These are phyloP conservation scores for Anas platyrhynchos DNA, from an alignment of 2,113 vertebrate species.

Conservation along the genomic window DNA sequence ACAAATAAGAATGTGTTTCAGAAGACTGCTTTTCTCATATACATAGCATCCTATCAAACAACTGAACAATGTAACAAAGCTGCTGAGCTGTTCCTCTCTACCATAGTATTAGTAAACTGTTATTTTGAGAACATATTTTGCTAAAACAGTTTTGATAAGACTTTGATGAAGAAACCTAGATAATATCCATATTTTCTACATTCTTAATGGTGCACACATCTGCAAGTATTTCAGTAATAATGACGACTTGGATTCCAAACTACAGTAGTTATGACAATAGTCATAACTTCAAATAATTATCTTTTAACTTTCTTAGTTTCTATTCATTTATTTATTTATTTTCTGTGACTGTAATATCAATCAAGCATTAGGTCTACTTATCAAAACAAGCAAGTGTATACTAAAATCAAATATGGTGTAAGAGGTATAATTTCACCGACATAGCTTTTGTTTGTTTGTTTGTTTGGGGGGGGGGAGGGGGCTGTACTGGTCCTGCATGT, in stretches of 20 bases:
- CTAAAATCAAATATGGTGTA: background rate
- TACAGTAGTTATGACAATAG: background rate
- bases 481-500: background rate
- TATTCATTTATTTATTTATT: background rate
- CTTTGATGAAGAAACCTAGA: background rate
- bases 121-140: background rate
- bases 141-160: background rate
- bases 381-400: background rate
- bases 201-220: background rate
- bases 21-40: background rate
- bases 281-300: background rate
- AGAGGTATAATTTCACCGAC: background rate
- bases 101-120: background rate
- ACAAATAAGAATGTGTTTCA: background rate
- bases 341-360: background rate
- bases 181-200: background rate
- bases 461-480: too few relatives aligned
- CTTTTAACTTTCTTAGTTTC: background rate
- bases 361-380: background rate
- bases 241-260: background rate
- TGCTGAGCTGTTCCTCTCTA: background rate
- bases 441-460: background rate
- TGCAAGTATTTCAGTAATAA: background rate
- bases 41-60: background rate
- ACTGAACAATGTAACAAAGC: background rate